phyloP scores from a whole-genome alignment of 2,888 invertebrate species.

The Chelonus formosanus region DNA sequence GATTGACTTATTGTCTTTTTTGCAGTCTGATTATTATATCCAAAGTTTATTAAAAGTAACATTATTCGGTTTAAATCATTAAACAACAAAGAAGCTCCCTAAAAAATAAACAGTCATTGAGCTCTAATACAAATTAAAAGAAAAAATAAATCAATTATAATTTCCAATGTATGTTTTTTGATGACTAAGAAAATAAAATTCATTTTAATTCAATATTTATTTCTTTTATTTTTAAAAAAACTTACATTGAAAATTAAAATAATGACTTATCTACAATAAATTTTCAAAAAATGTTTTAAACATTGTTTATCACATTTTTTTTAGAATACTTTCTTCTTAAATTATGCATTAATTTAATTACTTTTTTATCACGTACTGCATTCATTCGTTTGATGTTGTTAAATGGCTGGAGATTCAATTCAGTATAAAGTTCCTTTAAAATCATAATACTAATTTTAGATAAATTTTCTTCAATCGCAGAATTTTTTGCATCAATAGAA shows the following conservation, averaged over 20 bases:
- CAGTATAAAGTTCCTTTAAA: slow-evolving; percentile 65
- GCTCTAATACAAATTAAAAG: too few species aligned
- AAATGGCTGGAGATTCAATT: slow-evolving; percentile 66
- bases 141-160: too few species aligned
- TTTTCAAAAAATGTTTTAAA: too few species aligned
- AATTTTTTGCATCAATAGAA: slow-evolving; percentile 65
- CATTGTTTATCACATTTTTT: too few species aligned
- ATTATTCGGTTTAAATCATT: slow-evolving; percentile 70
- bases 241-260: too few species aligned
- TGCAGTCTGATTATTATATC: slow-evolving; percentile 68
- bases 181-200: too few species aligned
- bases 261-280: too few species aligned
- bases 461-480: slow-evolving; percentile 63
- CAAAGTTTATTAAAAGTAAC: slow-evolving; percentile 70
- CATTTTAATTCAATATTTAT: too few species aligned
- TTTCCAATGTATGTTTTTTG: too few species aligned
- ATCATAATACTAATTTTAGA: slow-evolving; percentile 61
- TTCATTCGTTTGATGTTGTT: slow-evolving; percentile 64
- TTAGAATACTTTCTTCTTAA: not conserved
- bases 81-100: slow-evolving; percentile 66
- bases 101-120: slow-evolving; percentile 8
- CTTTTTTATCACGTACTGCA: slow-evolving; percentile 63
- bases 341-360: slow-evolving; percentile 35
- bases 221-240: too few species aligned
- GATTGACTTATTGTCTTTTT: slow-evolving; percentile 69